These are phyloP conservation scores for Sipha flava DNA, from an alignment of 1,140 invertebrate genomes.

Conservation along the genomic window DNA sequence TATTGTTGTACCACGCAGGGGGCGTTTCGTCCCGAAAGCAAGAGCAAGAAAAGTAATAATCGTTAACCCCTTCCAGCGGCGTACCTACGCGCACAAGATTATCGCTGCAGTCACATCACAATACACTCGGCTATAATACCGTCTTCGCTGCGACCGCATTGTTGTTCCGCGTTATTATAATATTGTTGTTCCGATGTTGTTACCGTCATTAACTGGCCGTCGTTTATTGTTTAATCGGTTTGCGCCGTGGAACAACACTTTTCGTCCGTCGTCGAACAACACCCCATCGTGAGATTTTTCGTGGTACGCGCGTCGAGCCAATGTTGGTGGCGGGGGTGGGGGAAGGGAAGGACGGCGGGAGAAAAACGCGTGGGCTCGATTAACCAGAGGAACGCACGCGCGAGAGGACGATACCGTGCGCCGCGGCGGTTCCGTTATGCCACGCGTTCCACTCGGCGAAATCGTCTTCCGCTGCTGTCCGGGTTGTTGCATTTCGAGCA, in stretches of 20 bases:
- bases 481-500: no score
- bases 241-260: neutral
- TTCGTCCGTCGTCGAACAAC: neutral
- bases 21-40: neutral
- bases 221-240: slow-evolving; percentile 27
- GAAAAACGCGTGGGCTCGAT: no score
- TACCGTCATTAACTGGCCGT: neutral
- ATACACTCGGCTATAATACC: no score
- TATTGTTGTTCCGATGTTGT: neutral
- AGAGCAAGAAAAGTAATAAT: neutral
- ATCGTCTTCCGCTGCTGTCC: no score
- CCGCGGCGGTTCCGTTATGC: no score
- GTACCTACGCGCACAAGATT: neutral
- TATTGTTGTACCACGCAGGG: neutral
- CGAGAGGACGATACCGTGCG: no score
- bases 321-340: no score
- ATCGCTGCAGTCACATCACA: no score
- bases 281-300: neutral
- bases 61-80: slow-evolving; percentile 15
- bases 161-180: neutral
- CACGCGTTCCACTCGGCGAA: no score
- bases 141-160: no score
- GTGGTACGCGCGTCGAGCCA: neutral
- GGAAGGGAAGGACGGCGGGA: no score
- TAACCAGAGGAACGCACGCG: no score